Conservation (phyloP, 2,888 invertebrate species). For the Lacanobia oleracea region DNA sequence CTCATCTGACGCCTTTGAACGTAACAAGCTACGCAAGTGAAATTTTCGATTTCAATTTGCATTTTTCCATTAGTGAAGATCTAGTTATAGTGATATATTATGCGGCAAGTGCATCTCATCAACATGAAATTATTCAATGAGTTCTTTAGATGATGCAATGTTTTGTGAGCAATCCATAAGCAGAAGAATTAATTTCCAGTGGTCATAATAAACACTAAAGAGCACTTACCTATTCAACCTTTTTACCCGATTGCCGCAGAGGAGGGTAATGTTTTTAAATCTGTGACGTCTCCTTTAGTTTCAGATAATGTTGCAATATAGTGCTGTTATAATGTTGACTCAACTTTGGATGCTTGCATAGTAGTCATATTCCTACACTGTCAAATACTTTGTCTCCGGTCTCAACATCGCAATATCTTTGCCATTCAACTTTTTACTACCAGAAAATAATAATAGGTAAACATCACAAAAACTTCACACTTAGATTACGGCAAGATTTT, state of each 20-base stretch:
- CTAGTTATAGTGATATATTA: slow-evolving; percentile 36
- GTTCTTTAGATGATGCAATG: background rate
- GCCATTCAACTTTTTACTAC: slow-evolving; percentile 55
- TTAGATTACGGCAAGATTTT: slow-evolving; percentile 75
- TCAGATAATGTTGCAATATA: background rate
- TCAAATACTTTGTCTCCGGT: slow-evolving; percentile 13
- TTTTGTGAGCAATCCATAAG: background rate
- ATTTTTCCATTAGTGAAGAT: slow-evolving; percentile 62
- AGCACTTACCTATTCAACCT: background rate
- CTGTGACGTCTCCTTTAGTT: background rate
- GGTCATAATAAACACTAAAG: background rate
- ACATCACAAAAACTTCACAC: slow-evolving; percentile 73
- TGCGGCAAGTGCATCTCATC: slow-evolving; percentile 30
- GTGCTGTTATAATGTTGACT: background rate
- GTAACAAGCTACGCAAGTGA: slow-evolving; percentile 77
- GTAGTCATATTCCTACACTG: slow-evolving; percentile 2
- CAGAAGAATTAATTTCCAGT: background rate
- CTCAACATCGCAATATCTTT: slow-evolving; percentile 31
- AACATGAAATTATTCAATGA: background rate
- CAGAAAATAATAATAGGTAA: slow-evolving; percentile 64
- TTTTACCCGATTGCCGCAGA: no score
- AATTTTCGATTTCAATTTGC: slow-evolving; percentile 75
- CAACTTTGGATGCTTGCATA: background rate
- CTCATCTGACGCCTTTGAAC: slow-evolving; percentile 84
- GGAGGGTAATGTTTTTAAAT: background rate